phyloP scores from a whole-genome alignment of 2,113 vertebrate genomes.

The Campylorhamphus procurvoides region DNA sequence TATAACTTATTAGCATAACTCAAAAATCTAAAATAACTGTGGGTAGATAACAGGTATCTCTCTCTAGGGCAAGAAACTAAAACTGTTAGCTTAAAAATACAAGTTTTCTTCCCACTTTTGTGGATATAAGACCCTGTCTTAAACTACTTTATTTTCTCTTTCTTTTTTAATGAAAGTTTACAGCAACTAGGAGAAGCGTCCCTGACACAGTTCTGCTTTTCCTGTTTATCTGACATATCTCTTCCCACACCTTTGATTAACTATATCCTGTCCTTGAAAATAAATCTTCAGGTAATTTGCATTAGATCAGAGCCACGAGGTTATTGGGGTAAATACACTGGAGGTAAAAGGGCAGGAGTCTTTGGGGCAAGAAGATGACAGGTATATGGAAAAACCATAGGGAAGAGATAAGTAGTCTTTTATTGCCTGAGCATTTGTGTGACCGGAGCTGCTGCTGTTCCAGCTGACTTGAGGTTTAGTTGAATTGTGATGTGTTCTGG shows the following conservation, averaged over 20 bases:
- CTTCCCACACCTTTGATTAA: neutral
- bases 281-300: neutral
- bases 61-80: neutral
- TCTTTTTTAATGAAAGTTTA: neutral
- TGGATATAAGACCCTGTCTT: neutral
- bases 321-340: neutral
- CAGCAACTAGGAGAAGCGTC: neutral
- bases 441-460: neutral
- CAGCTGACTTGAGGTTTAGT: neutral
- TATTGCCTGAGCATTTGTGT: neutral
- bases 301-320: neutral
- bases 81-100: neutral
- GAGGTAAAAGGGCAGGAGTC: neutral
- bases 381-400: neutral
- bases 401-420: neutral
- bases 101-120: neutral
- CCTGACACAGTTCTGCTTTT: neutral
- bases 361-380: neutral
- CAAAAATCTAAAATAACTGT: neutral
- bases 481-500: neutral
- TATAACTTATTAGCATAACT: neutral
- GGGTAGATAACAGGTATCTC: neutral
- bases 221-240: neutral
- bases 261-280: neutral
- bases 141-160: neutral